Evolutionary conservation across 1,140 invertebrate species (phyloP).

Genomic region (Zaprionus kolodkinae): DNA sequence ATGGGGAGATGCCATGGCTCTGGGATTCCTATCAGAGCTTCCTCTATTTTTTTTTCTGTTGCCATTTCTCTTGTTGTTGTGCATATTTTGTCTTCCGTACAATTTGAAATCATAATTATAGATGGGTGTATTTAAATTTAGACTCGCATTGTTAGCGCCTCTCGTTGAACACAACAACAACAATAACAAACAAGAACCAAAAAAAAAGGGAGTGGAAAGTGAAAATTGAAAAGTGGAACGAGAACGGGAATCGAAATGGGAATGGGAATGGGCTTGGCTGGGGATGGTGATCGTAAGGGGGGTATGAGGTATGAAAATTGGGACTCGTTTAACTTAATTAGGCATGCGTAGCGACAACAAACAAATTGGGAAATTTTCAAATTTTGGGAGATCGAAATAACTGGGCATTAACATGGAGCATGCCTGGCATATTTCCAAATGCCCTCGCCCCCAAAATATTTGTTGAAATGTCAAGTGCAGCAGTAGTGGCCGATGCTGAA

Average conservation of each 20-base stretch:
- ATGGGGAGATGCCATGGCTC: slow-evolving; percentile 39
- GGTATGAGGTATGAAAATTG: slow-evolving; percentile 10
- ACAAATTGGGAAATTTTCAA: slow-evolving; percentile 27
- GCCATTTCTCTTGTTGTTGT: slow-evolving; percentile 27
- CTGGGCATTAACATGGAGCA: slow-evolving; percentile 61
- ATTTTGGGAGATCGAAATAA: slow-evolving; percentile 37
- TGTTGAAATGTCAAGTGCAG: slow-evolving; percentile 80
- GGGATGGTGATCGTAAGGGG: background rate
- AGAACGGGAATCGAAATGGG: background rate
- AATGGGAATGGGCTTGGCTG: background rate
- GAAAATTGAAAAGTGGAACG: slow-evolving; percentile 26
- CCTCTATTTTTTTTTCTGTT: slow-evolving; percentile 10
- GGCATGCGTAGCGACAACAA: slow-evolving; percentile 50
- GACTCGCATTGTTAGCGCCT: slow-evolving; percentile 37
- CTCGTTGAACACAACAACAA: slow-evolving; percentile 1
- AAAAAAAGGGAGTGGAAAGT: slow-evolving; percentile 6
- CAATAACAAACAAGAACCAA: background rate
- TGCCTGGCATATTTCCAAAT: slow-evolving; percentile 78
- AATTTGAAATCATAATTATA: slow-evolving; percentile 58
- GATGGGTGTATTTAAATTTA: slow-evolving; percentile 48
- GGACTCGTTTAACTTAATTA: slow-evolving; percentile 51
- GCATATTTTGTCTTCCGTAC: slow-evolving; percentile 49
- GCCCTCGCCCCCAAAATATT: slow-evolving; percentile 61
- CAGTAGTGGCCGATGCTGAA: slow-evolving; percentile 30
- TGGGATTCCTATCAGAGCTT: slow-evolving; percentile 34